Conservation (phyloP, 1,140 invertebrate genomes). For the Pseudomyrmex sp. region DNA sequence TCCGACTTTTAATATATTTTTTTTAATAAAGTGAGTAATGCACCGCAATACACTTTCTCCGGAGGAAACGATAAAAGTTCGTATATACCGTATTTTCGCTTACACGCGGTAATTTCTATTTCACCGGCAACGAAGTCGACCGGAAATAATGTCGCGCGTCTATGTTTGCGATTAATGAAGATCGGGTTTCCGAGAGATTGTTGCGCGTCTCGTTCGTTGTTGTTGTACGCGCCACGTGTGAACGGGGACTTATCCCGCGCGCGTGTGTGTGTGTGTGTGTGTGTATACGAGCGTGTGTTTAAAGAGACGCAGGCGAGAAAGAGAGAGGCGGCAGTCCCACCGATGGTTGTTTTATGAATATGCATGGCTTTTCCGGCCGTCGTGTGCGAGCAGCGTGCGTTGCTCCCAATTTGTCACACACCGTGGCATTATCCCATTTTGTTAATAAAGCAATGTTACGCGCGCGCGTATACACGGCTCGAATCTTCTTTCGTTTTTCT, state of each 20-base stretch:
- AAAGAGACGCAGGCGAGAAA: slow-evolving; percentile 2
- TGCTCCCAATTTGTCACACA: slow-evolving; percentile 85
- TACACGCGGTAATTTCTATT: not conserved
- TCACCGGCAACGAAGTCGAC: slow-evolving; percentile 25
- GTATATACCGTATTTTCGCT: not conserved
- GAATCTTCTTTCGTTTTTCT: slow-evolving; percentile 4
- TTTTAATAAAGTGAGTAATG: slow-evolving; percentile 4
- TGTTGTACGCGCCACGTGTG: slow-evolving; percentile 65
- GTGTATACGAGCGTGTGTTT: slow-evolving; percentile 15
- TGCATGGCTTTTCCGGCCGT: slow-evolving; percentile 81
- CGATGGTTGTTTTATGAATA: slow-evolving; percentile 80
- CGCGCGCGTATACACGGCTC: slow-evolving; percentile 47
- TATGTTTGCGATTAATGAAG: slow-evolving; percentile 54
- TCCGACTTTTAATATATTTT: not conserved
- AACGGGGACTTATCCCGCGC: slow-evolving; percentile 60
- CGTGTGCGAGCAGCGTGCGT: slow-evolving; percentile 77
- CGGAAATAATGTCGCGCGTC: not conserved
- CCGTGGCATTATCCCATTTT: slow-evolving; percentile 84
- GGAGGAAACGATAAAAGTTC: not conserved
- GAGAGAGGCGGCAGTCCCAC: slow-evolving; percentile 65
- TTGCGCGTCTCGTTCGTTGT: not conserved
- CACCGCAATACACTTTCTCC: not conserved
- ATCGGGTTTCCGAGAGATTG: slow-evolving; percentile 11
- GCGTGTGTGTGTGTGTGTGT: too few relatives aligned
- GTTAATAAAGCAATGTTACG: slow-evolving; percentile 83